Conservation (phyloP, 2,113 vertebrate genomes). For the Anser cygnoides region DNA sequence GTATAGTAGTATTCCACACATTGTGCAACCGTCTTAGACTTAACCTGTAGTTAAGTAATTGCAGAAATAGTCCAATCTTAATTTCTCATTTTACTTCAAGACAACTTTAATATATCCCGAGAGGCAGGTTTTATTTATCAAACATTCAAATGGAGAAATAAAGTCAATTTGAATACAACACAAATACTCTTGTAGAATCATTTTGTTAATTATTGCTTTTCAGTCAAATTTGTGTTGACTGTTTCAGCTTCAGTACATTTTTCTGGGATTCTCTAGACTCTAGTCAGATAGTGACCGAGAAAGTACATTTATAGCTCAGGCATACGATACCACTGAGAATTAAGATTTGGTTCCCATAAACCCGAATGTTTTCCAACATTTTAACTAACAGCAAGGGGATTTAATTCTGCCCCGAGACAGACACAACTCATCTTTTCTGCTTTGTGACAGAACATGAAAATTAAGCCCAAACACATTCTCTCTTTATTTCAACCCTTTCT, state of each 20-base stretch:
- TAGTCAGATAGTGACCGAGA: neutral
- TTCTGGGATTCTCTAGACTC: neutral
- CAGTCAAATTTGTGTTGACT: neutral
- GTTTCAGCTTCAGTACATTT: neutral
- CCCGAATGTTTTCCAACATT: neutral
- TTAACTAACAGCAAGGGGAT: neutral
- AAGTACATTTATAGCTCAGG: neutral
- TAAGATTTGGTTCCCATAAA: neutral
- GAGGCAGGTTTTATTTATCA: neutral
- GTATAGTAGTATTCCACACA: constrained; percentile 96
- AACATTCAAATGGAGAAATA: neutral
- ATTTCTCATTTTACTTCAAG: neutral
- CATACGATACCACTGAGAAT: neutral
- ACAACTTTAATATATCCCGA: neutral
- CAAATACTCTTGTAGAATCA: neutral
- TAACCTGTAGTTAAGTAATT: constrained; percentile 79
- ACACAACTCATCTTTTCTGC: neutral
- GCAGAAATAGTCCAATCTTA: neutral
- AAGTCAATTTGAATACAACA: neutral
- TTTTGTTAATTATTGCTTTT: neutral
- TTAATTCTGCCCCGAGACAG: neutral
- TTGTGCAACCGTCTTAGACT: constrained; percentile 89
- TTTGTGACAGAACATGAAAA: neutral
- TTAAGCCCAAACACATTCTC: neutral
- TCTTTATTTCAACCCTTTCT: neutral